phyloP scores from a whole-genome alignment of 2,113 vertebrate species.

The Mugil cephalus region DNA sequence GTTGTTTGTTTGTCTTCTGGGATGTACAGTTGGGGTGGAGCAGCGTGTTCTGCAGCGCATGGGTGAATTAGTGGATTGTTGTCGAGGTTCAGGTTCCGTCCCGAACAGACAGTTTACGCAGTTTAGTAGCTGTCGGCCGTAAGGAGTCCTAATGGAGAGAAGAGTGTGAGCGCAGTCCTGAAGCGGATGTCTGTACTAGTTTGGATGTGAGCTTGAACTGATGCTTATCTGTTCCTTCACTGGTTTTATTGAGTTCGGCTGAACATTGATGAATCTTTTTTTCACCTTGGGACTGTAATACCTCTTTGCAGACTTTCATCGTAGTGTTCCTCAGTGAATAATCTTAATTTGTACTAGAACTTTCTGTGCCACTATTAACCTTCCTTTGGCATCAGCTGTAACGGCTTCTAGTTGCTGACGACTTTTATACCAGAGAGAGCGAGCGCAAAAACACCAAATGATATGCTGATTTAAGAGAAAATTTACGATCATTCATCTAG shows the following conservation, averaged over 20 bases:
- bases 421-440: not conserved
- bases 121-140: not conserved
- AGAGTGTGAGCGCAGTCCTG: not conserved
- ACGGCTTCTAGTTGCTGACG: not conserved
- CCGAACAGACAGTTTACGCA: not conserved
- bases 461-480: not conserved
- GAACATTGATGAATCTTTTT: not conserved
- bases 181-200: conserved; percentile 18
- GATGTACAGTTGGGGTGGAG: conserved; percentile 59
- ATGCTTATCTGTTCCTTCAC: not conserved
- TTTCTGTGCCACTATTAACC: conserved; percentile 3
- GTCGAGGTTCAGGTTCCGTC: conserved; percentile 37
- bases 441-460: conserved; percentile 11
- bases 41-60: conserved; percentile 5
- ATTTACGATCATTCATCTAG: conserved; percentile 18
- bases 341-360: conserved; percentile 15
- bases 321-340: not conserved
- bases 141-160: not conserved
- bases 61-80: conserved; percentile 29
- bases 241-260: conserved; percentile 4
- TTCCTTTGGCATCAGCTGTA: not conserved
- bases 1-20: conserved; percentile 61
- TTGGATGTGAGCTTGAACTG: not conserved
- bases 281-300: not conserved
- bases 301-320: not conserved